Evolutionary conservation across 2,113 vertebrate genomes (phyloP), one percentile per base, ranked within the genome.

Genomic region (Pycnonotus jocosus): DNA sequence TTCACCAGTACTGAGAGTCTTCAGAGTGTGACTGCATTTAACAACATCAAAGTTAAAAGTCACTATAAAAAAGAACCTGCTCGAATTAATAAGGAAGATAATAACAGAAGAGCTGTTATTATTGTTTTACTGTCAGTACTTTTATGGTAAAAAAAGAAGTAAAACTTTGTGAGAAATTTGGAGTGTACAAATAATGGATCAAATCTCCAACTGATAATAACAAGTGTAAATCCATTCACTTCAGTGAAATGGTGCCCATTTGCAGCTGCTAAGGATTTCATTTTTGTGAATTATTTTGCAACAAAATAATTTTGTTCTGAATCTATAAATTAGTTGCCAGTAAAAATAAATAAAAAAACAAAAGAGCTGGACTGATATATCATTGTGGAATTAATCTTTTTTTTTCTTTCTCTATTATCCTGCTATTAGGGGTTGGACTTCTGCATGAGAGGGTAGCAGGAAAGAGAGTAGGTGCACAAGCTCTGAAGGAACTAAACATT

Each of bases 41-140:
- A 61, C 93, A 93, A 70, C 78, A 40, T 28, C 92, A 77, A 92
- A 91, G 96, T 88, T 80, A 69, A 80, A 96, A 91, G 62, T 80
- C 28, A 13, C 44, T 79, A 7, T 61, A 73, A 92, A 44, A 86
- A 80, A 28, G 27, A 73, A 31, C 47, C 31, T 60, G 28, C 61
- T 60, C 4, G 11, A 95, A 86, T 88, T 86, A 81, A 18, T 79
- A 72, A 90, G 76, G 73, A 77, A 44, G 56, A 42, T 88, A 28
- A 23, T 70, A 64, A 62, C 35, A 69, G 58, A 82, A 69, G 23
- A 88, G 12, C 30, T 68, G 37, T 76, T 86, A 50, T 19, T 66
- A 20, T 35, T 1, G 0, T 71, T 92, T 90, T 94, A 48, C 60
- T 81, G 28, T 50, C 53, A 28, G 44, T 86, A 40, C 37, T 65